These are phyloP conservation scores for Catagonus wagneri DNA, from an alignment of 2,113 vertebrate species.

Conservation along the genomic window DNA sequence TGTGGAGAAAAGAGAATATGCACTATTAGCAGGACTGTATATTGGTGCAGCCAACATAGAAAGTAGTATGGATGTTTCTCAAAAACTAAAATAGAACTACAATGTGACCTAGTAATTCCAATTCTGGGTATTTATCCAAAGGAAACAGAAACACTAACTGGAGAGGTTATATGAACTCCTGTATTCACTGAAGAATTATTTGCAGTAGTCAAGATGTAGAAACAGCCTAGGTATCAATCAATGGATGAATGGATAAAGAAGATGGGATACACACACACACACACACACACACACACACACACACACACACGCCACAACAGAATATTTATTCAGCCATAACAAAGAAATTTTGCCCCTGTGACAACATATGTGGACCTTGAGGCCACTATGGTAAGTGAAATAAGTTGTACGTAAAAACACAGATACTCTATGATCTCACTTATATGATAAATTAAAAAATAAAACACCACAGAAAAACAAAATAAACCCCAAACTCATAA, in stretches of 20 bases:
- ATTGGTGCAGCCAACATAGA: neutral
- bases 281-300: neutral
- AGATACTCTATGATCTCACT: neutral
- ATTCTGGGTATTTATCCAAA: neutral
- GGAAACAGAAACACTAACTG: neutral
- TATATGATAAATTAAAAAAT: neutral
- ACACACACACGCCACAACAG: neutral
- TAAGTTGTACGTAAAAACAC: neutral
- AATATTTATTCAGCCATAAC: neutral
- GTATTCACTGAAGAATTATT: neutral
- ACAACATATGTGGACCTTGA: neutral
- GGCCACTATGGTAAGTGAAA: neutral
- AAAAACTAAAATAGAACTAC: neutral
- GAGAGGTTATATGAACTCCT: neutral
- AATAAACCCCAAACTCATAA: neutral
- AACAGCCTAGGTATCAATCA: neutral
- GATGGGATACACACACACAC: neutral
- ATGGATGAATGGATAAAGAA: neutral
- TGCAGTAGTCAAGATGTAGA: neutral
- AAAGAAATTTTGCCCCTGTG: neutral
- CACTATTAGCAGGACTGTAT: neutral
- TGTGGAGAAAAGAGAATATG: neutral
- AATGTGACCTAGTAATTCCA: neutral
- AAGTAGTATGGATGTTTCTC: neutral
- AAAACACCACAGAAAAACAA: neutral